Evolutionary conservation across 53 echinoderm and acorn worm genomes (phyloP).

Genomic region (Paracentrotus lividus): DNA sequence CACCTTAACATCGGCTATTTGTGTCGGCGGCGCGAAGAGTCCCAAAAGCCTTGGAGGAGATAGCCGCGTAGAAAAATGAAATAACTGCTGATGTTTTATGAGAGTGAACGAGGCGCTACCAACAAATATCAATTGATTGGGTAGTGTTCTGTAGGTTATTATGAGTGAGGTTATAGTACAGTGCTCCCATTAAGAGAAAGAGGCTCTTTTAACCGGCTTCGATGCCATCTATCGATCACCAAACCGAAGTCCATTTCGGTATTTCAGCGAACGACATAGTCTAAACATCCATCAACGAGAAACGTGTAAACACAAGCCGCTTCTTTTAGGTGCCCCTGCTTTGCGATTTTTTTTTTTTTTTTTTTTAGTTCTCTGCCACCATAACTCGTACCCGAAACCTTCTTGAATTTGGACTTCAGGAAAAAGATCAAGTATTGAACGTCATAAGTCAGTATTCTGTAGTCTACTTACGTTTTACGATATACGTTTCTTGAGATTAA

Average conservation of each 20-base stretch:
- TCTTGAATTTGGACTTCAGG: neutral
- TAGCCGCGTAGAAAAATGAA: conserved; percentile 1
- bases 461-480: neutral
- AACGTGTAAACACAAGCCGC: neutral
- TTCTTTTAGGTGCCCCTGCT: neutral
- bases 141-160: neutral
- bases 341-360: neutral
- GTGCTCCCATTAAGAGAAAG: conserved; percentile 52
- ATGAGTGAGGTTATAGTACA: conserved; percentile 47
- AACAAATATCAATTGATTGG: conserved; percentile 42
- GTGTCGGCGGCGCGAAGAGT: conserved; percentile 10
- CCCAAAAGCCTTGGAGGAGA: conserved; percentile 24
- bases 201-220: conserved; percentile 18
- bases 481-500: neutral
- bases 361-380: neutral
- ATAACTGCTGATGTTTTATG: neutral
- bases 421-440: neutral
- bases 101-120: neutral
- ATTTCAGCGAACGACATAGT: neutral
- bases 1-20: conserved; percentile 7
- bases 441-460: conserved; percentile 20
- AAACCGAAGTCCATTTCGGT: conserved; percentile 1
- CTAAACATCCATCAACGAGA: conserved; percentile 13
- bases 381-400: neutral
- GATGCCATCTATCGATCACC: conserved; percentile 29